Evolutionary conservation across 2,888 invertebrate genomes (phyloP).

Genomic region (Epicampocera succincta): DNA sequence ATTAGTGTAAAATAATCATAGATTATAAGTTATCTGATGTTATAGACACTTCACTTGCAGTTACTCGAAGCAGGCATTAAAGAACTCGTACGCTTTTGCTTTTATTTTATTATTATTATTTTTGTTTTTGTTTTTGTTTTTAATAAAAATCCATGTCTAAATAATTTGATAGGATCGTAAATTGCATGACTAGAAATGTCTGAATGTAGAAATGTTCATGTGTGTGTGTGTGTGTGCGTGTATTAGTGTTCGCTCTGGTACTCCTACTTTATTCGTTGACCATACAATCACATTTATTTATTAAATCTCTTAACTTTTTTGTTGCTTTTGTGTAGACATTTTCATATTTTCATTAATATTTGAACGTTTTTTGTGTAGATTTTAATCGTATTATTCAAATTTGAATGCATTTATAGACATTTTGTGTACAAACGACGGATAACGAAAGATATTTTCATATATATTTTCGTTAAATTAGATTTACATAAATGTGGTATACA

Average conservation of each 20-base stretch:
- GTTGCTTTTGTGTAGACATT: constrained; percentile 35
- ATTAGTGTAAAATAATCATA: constrained; percentile 68
- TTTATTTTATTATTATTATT: background rate
- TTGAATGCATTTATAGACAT: constrained; percentile 53
- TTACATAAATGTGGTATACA: too few relatives aligned
- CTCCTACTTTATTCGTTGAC: constrained; percentile 34
- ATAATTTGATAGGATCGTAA: constrained; percentile 43
- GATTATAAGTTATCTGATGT: constrained; percentile 65
- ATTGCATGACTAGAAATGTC: too few relatives aligned
- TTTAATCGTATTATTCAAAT: constrained; percentile 55
- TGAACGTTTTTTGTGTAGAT: constrained; percentile 47
- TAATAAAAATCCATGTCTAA: background rate
- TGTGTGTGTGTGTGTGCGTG: background rate
- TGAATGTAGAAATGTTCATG: background rate
- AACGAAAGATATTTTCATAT: background rate
- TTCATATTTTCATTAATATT: constrained; percentile 58
- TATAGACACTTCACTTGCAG: constrained; percentile 54
- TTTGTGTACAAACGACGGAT: constrained; percentile 4
- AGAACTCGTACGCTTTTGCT: constrained; percentile 21
- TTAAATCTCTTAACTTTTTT: constrained; percentile 32
- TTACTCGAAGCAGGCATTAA: constrained; percentile 37
- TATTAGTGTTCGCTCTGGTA: background rate
- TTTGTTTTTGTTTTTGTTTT: too few relatives aligned
- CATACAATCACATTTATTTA: constrained; percentile 51
- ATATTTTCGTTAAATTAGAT: too few relatives aligned